phyloP scores from a whole-genome alignment of 2,888 invertebrate species.

The Choreutis nemorana region DNA sequence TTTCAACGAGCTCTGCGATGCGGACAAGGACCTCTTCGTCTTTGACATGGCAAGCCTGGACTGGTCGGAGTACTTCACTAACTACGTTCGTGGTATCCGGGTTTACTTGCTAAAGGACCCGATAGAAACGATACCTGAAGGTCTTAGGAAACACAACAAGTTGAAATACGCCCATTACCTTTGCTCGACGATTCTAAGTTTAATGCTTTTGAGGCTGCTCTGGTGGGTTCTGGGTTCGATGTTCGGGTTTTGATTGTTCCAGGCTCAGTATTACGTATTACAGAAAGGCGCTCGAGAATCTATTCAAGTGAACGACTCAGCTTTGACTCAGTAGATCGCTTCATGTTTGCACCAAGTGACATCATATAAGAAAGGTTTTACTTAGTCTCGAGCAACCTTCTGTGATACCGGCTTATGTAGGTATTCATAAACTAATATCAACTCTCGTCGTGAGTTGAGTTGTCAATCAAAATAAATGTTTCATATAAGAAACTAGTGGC shows the following conservation, averaged over 20 bases:
- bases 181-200: conserved; percentile 15
- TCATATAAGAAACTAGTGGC: too few relatives aligned
- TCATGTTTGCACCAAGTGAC: too few relatives aligned
- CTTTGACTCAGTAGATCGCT: too few relatives aligned
- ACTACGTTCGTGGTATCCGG: conserved; percentile 75
- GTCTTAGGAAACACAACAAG: conserved; percentile 42
- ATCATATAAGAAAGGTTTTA: too few relatives aligned
- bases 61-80: conserved; percentile 75
- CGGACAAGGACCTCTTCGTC: conserved; percentile 69
- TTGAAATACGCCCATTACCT: conserved; percentile 28
- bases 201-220: conserved; percentile 8
- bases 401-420: too few relatives aligned
- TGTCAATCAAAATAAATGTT: too few relatives aligned
- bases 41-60: conserved; percentile 71
- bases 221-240: conserved; percentile 7
- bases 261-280: neutral
- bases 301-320: too few relatives aligned
- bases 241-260: neutral
- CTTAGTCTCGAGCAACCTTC: too few relatives aligned
- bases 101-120: conserved; percentile 79
- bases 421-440: too few relatives aligned
- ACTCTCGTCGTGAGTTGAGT: too few relatives aligned
- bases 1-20: conserved; percentile 55
- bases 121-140: conserved; percentile 69
- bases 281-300: conserved; percentile 5